Evolutionary conservation across 2,113 vertebrate genomes (phyloP), one percentile per base, ranked within the genome.

Genomic region (Stigmatopora nigra): DNA sequence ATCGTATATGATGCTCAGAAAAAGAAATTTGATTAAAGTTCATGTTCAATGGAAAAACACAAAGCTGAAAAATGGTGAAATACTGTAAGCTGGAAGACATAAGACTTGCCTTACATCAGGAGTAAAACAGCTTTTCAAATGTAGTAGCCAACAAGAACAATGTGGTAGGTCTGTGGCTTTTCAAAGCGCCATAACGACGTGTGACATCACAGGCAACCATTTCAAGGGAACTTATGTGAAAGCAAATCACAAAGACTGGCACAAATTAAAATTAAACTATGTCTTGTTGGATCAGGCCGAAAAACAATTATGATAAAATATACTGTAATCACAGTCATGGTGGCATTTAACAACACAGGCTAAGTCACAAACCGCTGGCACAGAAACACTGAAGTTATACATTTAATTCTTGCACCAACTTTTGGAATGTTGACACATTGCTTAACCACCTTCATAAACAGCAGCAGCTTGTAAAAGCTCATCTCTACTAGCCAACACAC

Each of bases 371-470:
- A 19, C n/a, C 73, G 70, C 69, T 48, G 73, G 71, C 65, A 67
- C 38, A 55, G 63, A 77, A 25, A 76, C 65, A 80, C 69, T 62
- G 51, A 72, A 38, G 72, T 85, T 77, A 78, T 75, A 68, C 75
- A 80, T 36, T 41, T 59, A 55, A 63, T 70, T 84, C 59, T 80
- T 73, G 65, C 64, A 65, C 84, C 74, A 81, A 77, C 73, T 80
- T 82, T 68, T 70, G 78, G 79, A 84, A 88, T 84, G 85, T 78
- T 79, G 73, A 84, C 75, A 80, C 60, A 76, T 70, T 35, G 55
- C 71, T 76, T 44, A 61, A 66, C 73, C 68, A 70, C 79, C 71
- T 85, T 83, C 68, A 68, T 78, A 84, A 89, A 82, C 75, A 73
- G 53, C 75, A 68, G 66, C 61, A 72, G 72, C 64, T 61, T 63